These are phyloP conservation scores for Agrotis segetum DNA, from an alignment of 2,888 invertebrate genomes.

Conservation along the genomic window DNA sequence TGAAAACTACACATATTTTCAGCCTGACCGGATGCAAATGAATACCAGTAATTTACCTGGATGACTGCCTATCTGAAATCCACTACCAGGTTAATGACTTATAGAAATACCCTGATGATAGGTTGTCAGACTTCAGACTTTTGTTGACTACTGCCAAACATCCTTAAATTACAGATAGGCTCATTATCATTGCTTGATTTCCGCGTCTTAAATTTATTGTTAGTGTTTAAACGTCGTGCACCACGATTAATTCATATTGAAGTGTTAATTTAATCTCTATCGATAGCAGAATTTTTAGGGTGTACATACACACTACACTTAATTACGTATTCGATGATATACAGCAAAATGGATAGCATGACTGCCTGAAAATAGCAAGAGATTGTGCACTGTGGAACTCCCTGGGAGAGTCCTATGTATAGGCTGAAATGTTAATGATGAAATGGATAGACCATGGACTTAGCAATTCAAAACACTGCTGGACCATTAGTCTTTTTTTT, in stretches of 20 bases:
- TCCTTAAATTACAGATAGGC: background rate
- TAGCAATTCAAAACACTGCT: background rate
- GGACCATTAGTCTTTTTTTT: background rate
- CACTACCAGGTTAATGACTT: background rate
- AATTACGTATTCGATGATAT: background rate
- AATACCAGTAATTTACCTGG: background rate
- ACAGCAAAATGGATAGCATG: no score
- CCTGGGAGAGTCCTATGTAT: no score
- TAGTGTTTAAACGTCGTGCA: background rate
- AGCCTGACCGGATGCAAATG: background rate
- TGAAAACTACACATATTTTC: rapidly evolving
- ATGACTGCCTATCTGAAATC: background rate
- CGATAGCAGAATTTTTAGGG: background rate
- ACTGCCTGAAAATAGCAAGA: no score
- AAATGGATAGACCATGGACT: background rate
- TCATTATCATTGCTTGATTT: background rate
- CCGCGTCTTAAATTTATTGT: no score
- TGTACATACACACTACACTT: background rate
- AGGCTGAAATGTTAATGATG: no score
- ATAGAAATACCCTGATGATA: background rate
- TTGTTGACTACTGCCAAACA: no score
- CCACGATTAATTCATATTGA: background rate
- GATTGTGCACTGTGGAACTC: no score
- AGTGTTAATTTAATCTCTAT: background rate
- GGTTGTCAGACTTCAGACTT: background rate